phyloP scores from a whole-genome alignment of 2,888 invertebrate species.

The Sarcophaga subvicina region DNA sequence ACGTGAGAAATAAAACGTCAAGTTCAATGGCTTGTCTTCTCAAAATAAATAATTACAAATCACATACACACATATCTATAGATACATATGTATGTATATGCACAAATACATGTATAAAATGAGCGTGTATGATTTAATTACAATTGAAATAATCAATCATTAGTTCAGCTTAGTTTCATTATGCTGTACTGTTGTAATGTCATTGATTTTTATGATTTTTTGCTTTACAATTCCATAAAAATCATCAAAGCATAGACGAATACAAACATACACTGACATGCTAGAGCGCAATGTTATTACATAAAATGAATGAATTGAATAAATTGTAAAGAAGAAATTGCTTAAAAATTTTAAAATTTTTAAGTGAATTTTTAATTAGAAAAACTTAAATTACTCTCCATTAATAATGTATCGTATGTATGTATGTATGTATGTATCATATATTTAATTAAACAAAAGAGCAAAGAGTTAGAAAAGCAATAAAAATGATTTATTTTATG shows the following conservation, averaged over 20 bases:
- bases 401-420: not conserved
- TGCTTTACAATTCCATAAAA: conserved; percentile 10
- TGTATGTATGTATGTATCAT: not conserved
- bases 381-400: conserved; percentile 38
- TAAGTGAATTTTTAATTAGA: not conserved
- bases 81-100: not conserved
- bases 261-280: not conserved
- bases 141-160: conserved; percentile 36
- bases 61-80: too few relatives aligned
- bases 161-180: conserved; percentile 13
- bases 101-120: not conserved
- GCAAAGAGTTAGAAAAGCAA: not conserved
- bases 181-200: conserved; percentile 42
- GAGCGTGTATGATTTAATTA: not conserved
- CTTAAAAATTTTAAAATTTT: not conserved
- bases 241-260: conserved; percentile 34
- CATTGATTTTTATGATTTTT: conserved; percentile 48
- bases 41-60: not conserved
- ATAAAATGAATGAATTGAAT: not conserved
- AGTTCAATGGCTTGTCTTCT: conserved; percentile 47
- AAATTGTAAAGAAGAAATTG: conserved; percentile 7
- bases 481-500: conserved; percentile 18
- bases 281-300: not conserved
- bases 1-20: conserved; percentile 41
- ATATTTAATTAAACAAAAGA: conserved; percentile 7